Evolutionary conservation across 2,113 vertebrate genomes (phyloP).

Genomic region (Microcebus tavaratra): DNA sequence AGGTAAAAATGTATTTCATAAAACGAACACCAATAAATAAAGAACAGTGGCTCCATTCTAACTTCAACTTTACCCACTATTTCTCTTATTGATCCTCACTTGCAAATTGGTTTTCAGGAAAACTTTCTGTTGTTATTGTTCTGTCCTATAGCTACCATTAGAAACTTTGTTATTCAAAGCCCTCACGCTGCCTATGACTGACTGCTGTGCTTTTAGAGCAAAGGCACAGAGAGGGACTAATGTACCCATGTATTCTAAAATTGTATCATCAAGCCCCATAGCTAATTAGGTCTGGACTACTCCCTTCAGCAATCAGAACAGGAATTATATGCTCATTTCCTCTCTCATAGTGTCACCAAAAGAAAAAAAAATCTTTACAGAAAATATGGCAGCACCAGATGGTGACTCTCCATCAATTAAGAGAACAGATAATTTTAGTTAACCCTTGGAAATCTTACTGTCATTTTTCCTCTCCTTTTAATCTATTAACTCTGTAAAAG

Average conservation of each 20-base stretch:
- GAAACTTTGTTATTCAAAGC: not conserved
- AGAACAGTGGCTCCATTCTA: not conserved
- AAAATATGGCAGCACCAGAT: constrained; percentile 64
- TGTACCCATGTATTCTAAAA: not conserved
- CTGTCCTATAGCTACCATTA: not conserved
- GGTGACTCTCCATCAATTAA: constrained; percentile 54
- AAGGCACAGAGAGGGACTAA: not conserved
- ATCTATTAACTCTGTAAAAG: not conserved
- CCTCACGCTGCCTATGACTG: not conserved
- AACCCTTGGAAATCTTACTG: constrained; percentile 55
- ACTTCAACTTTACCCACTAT: not conserved
- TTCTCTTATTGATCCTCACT: not conserved
- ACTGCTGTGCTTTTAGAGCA: not conserved
- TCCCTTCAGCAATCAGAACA: constrained; percentile 4
- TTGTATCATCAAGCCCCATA: not conserved
- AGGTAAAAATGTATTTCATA: not conserved
- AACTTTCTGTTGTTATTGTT: not conserved
- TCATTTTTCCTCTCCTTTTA: constrained; percentile 32
- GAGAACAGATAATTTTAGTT: constrained; percentile 51
- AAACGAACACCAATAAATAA: not conserved
- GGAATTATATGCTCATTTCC: constrained; percentile 50
- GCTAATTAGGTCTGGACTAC: constrained; percentile 2
- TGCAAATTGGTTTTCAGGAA: not conserved
- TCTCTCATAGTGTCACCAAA: constrained; percentile 1
- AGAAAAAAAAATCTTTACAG: constrained; percentile 17